These are phyloP conservation scores for Paedocypris micromegethes DNA, from an alignment of 2,797 vertebrate species.

Conservation along the genomic window DNA sequence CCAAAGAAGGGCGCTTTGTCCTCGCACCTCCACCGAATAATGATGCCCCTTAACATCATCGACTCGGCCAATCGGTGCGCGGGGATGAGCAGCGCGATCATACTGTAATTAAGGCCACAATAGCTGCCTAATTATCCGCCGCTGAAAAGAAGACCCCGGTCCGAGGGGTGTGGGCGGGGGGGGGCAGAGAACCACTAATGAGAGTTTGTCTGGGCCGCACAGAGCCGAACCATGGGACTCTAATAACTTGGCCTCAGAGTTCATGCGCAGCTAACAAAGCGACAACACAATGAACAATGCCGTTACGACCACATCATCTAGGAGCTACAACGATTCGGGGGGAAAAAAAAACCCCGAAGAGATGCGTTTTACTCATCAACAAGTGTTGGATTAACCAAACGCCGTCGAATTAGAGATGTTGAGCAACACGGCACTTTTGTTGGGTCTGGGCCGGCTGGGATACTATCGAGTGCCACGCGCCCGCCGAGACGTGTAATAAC, in stretches of 20 bases:
- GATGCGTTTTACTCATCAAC: slow-evolving; percentile 16
- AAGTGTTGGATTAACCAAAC: slow-evolving; percentile 27
- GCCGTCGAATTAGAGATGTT: slow-evolving; percentile 23
- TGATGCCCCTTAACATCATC: slow-evolving; percentile 62
- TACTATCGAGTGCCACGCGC: neutral
- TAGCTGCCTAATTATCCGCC: slow-evolving; percentile 71
- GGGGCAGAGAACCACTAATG: slow-evolving; percentile 66
- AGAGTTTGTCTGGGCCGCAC: slow-evolving; percentile 62
- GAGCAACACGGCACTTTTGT: slow-evolving; percentile 6
- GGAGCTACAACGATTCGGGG: no score
- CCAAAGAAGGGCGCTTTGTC: slow-evolving; percentile 64
- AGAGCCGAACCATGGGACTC: slow-evolving; percentile 62
- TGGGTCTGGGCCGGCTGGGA: neutral
- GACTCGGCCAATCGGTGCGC: slow-evolving; percentile 52
- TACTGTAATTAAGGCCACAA: slow-evolving; percentile 67
- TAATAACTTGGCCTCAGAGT: slow-evolving; percentile 62
- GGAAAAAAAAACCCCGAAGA: neutral
- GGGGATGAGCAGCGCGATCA: slow-evolving; percentile 51
- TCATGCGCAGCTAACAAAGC: slow-evolving; percentile 61
- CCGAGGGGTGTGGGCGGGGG: slow-evolving; percentile 51
- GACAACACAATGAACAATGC: slow-evolving; percentile 62
- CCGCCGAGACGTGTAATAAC: neutral
- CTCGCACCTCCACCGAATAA: slow-evolving; percentile 59
- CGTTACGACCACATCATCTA: no score
- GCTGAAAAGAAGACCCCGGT: slow-evolving; percentile 53